Conservation (phyloP, 2,888 invertebrate species). For the Diaprepes abbreviatus region DNA sequence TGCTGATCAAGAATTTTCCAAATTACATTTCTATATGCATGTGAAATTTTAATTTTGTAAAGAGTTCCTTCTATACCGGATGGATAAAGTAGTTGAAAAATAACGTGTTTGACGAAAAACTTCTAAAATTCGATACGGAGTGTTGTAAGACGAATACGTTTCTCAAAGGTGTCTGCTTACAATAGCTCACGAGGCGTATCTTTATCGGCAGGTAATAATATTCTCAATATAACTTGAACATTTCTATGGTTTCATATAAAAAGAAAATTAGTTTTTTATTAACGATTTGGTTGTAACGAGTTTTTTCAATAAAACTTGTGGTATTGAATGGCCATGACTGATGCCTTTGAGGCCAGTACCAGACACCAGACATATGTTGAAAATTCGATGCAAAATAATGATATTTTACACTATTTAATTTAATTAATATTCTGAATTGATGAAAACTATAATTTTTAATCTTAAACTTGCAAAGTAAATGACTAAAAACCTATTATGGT, state of each 20-base stretch:
- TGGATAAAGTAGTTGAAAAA: not conserved
- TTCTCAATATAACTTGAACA: constrained; percentile 23
- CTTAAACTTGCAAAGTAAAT: no score
- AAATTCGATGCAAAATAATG: not conserved
- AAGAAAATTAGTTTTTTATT: constrained; percentile 39
- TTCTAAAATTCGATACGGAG: constrained; percentile 18
- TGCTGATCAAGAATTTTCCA: no score
- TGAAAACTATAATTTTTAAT: no score
- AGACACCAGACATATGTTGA: not conserved
- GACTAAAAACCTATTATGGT: no score
- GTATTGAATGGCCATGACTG: not conserved
- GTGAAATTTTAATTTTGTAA: no score
- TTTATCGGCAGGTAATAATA: constrained; percentile 40
- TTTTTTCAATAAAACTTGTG: constrained; percentile 11
- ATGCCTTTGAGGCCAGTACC: not conserved
- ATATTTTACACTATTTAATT: no score
- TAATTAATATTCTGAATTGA: no score
- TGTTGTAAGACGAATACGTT: constrained; percentile 16
- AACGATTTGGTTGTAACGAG: constrained; percentile 21
- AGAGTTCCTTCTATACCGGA: no score
- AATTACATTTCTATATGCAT: no score
- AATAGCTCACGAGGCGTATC: constrained; percentile 25
- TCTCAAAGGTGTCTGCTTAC: constrained; percentile 37
- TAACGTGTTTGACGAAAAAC: constrained; percentile 21
- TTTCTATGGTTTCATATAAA: constrained; percentile 39